Percentiles rank a stretch among this genome's conserved stretches.
These are phyloP conservation scores for Fistularia tabacaria DNA, from an alignment of 2,797 vertebrate genomes.

Conservation along the genomic window DNA sequence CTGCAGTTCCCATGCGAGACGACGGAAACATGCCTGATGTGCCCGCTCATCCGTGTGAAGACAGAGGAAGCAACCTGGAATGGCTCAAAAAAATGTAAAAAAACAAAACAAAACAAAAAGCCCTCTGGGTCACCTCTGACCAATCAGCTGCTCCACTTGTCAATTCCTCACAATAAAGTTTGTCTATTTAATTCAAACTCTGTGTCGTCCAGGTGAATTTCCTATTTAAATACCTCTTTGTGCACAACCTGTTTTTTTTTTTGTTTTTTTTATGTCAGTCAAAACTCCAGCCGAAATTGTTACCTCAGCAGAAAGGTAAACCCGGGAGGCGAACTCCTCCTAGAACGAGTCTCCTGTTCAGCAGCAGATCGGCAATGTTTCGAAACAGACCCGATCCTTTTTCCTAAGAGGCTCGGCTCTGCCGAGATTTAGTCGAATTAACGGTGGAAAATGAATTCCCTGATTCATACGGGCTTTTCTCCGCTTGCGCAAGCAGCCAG, in stretches of 20 bases:
- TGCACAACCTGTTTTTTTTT: constrained; percentile 11
- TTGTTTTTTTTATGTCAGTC: background rate
- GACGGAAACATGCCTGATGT: constrained; percentile 84
- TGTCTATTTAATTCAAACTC: constrained; percentile 61
- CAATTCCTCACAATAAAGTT: constrained; percentile 65
- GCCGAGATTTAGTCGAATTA: constrained; percentile 30
- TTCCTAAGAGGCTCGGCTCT: constrained; percentile 18
- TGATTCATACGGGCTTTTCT: constrained; percentile 15
- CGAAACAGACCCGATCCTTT: constrained; percentile 8
- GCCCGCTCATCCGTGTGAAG: constrained; percentile 81
- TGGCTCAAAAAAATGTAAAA: constrained; percentile 84
- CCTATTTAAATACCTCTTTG: background rate
- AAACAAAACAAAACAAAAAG: constrained; percentile 28
- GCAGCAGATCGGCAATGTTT: constrained; percentile 14
- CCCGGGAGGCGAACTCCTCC: too few relatives aligned
- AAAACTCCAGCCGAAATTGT: too few relatives aligned
- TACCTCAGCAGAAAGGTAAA: too few relatives aligned
- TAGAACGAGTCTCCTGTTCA: background rate
- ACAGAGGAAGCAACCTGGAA: constrained; percentile 75
- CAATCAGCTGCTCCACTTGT: constrained; percentile 16
- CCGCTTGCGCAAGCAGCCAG: background rate
- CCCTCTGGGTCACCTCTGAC: constrained; percentile 26
- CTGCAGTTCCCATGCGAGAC: constrained; percentile 84
- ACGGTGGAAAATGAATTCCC: constrained; percentile 15
- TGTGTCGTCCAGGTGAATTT: constrained; percentile 4